These are phyloP conservation scores for Hippolais icterina DNA, from an alignment of 2,113 vertebrate species.

Conservation along the genomic window DNA sequence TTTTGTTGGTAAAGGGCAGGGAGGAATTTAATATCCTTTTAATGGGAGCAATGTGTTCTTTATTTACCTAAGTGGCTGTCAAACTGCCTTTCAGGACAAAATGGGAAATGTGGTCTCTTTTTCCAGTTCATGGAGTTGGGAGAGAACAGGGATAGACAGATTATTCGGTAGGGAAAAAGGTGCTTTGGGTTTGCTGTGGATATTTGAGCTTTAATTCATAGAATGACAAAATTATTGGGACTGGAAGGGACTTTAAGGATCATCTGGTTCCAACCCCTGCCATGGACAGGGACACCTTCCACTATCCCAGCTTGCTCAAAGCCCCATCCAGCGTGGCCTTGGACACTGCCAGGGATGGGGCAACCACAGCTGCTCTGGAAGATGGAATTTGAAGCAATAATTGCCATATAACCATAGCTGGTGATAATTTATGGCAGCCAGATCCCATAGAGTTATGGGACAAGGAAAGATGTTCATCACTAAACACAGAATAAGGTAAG, in stretches of 20 bases:
- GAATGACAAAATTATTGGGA: not conserved
- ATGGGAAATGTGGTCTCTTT: not conserved
- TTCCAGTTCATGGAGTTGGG: accelerated
- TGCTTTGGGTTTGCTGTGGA: accelerated
- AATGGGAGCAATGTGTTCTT: not conserved
- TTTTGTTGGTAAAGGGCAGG: not conserved
- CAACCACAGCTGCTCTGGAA: not conserved
- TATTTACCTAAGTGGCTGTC: not conserved
- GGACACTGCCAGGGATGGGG: not conserved
- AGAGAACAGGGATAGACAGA: not conserved
- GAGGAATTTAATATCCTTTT: not conserved
- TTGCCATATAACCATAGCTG: accelerated
- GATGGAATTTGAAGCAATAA: not conserved
- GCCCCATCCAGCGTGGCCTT: not conserved
- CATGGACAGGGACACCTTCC: not conserved
- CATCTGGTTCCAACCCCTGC: accelerated
- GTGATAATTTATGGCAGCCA: not conserved
- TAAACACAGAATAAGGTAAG: not conserved
- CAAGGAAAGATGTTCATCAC: not conserved
- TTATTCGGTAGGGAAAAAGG: not conserved
- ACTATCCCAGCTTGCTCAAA: accelerated
- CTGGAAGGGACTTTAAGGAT: not conserved
- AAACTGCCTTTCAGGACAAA: not conserved
- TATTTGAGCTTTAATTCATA: not conserved
- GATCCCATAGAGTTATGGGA: not conserved